Base-by-base conservation (phyloP, 2,113 vertebrate species). In the Lepus europaeus region DNA sequence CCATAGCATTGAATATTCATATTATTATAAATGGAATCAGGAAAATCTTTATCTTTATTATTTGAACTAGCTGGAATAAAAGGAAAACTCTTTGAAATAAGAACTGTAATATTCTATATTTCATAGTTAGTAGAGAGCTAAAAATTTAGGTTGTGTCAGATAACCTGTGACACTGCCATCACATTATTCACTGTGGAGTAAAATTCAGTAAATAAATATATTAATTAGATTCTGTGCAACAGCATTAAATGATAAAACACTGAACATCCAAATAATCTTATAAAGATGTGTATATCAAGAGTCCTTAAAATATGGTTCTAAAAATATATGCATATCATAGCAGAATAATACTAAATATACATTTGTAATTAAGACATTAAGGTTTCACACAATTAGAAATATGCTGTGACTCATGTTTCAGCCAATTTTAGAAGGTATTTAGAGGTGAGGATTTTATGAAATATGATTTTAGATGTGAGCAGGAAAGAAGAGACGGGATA, bases 1-100 rank as follows among this genome's bases (percentile, higher is more conserved):
- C 93, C 69, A 56, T 68, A 94, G 78, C 87, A 51, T 90, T 87
- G 89, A 96, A 90, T 74, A 95, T 79, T 73, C 85, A 90, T 74
- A 95, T 82, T 76, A 87, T 19, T 23, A 95, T 7, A 87, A 36
- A 36, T 36, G 36, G 20, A 36, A 63, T 31, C 69, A 29, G 76
- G 91, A 92, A n/a, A 94, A 51, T 76, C 36, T 69, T 11, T 81
- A 51, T 76, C 36, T 69, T 11, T 81, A 88, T 80, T 89, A 1
- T 6, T 87, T n/a, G 84, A 91, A 63, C n/a, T 0, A 73, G 10
- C 2, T 33, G 51, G 10, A 53, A 36, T 72, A 51, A 73, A 39
- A 80, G 51, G 9, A 9, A 49, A 45, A 68, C 23, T 45, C 36
- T 68, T 88, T 79, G 27, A 2, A 2, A 59, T 31, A 95, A 94